Conservation (phyloP, 1,140 invertebrate species). For the Platyscapa corneri region DNA sequence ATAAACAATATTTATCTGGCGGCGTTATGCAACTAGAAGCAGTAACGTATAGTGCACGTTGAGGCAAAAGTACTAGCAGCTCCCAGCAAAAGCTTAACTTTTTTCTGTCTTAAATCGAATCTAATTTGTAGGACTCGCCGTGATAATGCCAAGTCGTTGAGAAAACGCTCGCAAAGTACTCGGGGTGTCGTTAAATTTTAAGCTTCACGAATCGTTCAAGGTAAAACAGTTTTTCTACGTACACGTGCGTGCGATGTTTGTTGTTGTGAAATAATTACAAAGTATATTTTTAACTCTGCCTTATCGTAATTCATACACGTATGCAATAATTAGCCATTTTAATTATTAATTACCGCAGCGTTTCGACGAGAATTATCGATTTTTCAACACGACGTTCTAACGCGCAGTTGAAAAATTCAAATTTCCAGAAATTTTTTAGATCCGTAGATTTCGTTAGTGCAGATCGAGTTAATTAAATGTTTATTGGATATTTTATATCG, state of each 20-base stretch:
- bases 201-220: constrained; percentile 34
- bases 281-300: background rate
- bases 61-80: background rate
- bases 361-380: no score
- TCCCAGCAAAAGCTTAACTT: constrained; percentile 16
- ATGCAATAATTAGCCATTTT: background rate
- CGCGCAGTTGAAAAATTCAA: no score
- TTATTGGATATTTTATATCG: no score
- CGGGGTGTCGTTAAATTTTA: constrained; percentile 1
- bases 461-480: no score
- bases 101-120: constrained; percentile 1
- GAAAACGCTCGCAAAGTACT: constrained; percentile 13
- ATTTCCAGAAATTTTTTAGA: no score
- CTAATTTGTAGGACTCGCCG: background rate
- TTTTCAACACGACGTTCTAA: no score
- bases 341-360: no score
- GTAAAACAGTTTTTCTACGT: constrained; percentile 9
- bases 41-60: background rate
- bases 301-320: background rate
- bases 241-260: constrained; percentile 3
- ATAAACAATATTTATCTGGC: constrained; percentile 41
- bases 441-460: no score
- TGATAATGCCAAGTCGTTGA: background rate
- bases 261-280: constrained; percentile 17
- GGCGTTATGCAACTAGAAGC: background rate